Percentiles rank a stretch among this genome's conserved stretches.
These are phyloP conservation scores for Bombylius discolor DNA, from an alignment of 2,888 invertebrate species.

Conservation along the genomic window DNA sequence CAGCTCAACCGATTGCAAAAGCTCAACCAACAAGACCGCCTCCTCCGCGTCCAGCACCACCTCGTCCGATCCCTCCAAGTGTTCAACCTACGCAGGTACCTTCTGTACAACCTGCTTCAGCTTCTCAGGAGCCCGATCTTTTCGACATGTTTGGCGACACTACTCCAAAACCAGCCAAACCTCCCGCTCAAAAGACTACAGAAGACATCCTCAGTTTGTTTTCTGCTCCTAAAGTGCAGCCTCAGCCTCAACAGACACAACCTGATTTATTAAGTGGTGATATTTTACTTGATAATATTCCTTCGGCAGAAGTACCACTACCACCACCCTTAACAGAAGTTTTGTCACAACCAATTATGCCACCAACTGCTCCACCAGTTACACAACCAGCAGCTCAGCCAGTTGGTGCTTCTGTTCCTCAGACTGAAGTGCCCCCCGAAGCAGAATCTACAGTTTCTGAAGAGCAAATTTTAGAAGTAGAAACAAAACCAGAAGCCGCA, in stretches of 20 bases:
- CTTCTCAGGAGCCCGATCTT: slow-evolving; percentile 38
- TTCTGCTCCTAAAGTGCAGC: slow-evolving; percentile 37
- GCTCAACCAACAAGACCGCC: slow-evolving; percentile 37
- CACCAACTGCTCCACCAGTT: neutral
- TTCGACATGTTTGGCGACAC: slow-evolving; percentile 42
- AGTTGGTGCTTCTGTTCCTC: neutral
- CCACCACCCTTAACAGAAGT: slow-evolving; percentile 6
- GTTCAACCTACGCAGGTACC: slow-evolving; percentile 30
- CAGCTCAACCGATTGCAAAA: slow-evolving; percentile 39
- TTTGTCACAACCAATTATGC: neutral
- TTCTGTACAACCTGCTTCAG: slow-evolving; percentile 23
- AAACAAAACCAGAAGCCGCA: slow-evolving; percentile 1
- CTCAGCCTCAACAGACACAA: slow-evolving; percentile 26
- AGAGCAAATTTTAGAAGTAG: neutral
- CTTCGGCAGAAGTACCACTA: slow-evolving; percentile 9
- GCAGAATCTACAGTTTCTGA: neutral
- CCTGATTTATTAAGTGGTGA: slow-evolving; percentile 47
- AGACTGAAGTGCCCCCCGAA: neutral
- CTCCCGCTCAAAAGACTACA: slow-evolving; percentile 41
- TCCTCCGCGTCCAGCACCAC: slow-evolving; percentile 34
- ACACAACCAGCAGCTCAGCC: neutral
- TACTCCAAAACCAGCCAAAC: slow-evolving; percentile 40
- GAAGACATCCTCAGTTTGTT: slow-evolving; percentile 49
- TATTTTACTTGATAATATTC: slow-evolving; percentile 24
- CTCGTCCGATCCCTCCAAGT: slow-evolving; percentile 24